Base-by-base conservation (phyloP, 2,888 invertebrate genomes). In the Cerastis rubricosa region DNA sequence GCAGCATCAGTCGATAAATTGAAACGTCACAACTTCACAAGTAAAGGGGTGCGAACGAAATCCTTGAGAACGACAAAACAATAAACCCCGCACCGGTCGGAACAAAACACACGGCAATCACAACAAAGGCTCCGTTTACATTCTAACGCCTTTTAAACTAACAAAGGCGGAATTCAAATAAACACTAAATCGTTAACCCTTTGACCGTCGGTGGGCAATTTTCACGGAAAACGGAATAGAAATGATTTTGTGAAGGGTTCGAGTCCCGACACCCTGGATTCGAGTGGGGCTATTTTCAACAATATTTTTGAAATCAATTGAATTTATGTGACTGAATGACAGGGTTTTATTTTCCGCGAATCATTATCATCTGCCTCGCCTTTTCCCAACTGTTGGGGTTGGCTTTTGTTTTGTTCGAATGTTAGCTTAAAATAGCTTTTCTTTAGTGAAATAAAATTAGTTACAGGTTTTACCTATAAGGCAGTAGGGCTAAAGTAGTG, bases 141-240 rank as follows among this genome's bases (percentile, higher is more conserved):
- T 94, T 94, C 94, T 95, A 94, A 96, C 96, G 94, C 96, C 95
- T 96, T 96, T 96, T 95, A 95, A 94, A 95, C 95, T 94, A 95
- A 96, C 96, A 96, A 96, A 96, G 95, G 96, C 93, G 90, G 94
- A 95, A 95, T 96, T 95, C 94, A 95, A 96, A 96, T 96, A 96
- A 96, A 96, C 96, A 96, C 93, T 93, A 94, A 96, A 96, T 95
- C 91, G 95, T 94, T 95, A 95, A 96, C 96, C 96, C 96, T 96
- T 96, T 96, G 96, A 96, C 96, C 96, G 95, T 93, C 94, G 90
- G 93, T 93, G 94, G 95, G 95, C 94, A 95, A 96, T 96, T 96
- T 96, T 95, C 96, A 94, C 91, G 95, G 94, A 95, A 96, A 95
- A 95, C 93, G 94, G 94, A 95, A 96, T 95, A 92, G 95, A 95